These are phyloP conservation scores for Diplodus puntazzo DNA, from an alignment of 2,797 vertebrate genomes.

Conservation along the genomic window DNA sequence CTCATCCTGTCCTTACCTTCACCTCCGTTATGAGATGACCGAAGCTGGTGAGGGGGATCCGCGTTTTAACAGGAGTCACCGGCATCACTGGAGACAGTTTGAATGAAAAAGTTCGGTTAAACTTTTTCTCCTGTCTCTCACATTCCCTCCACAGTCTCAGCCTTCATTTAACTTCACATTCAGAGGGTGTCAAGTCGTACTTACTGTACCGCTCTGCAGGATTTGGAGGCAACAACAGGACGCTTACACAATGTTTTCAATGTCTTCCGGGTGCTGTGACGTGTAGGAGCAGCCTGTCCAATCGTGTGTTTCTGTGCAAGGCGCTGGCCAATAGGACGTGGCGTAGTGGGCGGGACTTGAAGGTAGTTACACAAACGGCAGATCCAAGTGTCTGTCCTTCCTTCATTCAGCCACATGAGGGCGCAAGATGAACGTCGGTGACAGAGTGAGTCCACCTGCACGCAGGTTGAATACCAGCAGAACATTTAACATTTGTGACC, in stretches of 20 bases:
- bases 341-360: conserved; percentile 27
- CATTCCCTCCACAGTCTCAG: background rate
- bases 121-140: background rate
- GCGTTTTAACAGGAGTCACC: conserved; percentile 78
- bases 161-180: background rate
- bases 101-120: background rate
- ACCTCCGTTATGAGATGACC: conserved; percentile 81
- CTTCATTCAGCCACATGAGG: conserved; percentile 34
- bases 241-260: conserved; percentile 32
- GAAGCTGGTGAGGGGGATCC: conserved; percentile 79
- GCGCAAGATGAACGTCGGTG: conserved; percentile 15
- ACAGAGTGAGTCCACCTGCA: too few species aligned
- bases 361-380: conserved; percentile 39
- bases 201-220: conserved; percentile 4
- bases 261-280: conserved; percentile 40
- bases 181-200: rapidly evolving
- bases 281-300: conserved; percentile 29
- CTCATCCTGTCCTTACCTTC: conserved; percentile 66
- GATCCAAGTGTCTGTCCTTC: rapidly evolving
- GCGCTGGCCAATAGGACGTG: conserved; percentile 48
- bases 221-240: background rate
- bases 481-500: too few species aligned
- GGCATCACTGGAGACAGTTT: conserved; percentile 66
- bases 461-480: background rate
- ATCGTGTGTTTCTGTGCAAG: conserved; percentile 13